A percentile compares a stretch with the other conserved stretches of the same genome.
Evolutionary conservation across 2,797 vertebrate species (phyloP).

Genomic region (Propithecus perrieri): DNA sequence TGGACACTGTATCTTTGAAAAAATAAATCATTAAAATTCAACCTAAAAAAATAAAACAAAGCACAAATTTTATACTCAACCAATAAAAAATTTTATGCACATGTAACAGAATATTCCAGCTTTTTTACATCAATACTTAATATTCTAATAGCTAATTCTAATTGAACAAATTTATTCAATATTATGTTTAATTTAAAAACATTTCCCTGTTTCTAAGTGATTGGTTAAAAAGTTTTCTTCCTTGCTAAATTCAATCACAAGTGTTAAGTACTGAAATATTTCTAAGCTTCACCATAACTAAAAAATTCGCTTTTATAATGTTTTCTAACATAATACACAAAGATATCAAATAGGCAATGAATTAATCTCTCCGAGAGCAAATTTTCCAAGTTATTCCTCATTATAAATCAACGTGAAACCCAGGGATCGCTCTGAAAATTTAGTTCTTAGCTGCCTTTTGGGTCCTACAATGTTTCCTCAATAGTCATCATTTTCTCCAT

Average conservation of each 20-base stretch:
- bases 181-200: constrained; percentile 1
- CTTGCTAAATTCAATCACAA: constrained; percentile 28
- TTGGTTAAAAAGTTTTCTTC: neutral
- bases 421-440: neutral
- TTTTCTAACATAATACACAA: constrained; percentile 15
- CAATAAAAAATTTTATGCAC: neutral
- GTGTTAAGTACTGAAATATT: neutral
- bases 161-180: neutral
- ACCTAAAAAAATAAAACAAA: constrained; percentile 52
- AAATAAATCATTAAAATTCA: constrained; percentile 53
- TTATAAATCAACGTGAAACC: neutral
- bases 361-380: neutral
- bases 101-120: constrained; percentile 21
- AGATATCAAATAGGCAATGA: neutral
- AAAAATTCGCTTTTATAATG: neutral
- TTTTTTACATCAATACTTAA: constrained; percentile 21
- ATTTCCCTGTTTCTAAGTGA: constrained; percentile 4
- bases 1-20: constrained; percentile 46
- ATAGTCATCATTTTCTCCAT: neutral
- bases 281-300: neutral
- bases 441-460: neutral
- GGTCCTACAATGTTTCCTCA: neutral
- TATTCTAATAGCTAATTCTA: constrained; percentile 42
- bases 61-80: constrained; percentile 35
- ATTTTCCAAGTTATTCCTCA: neutral